These are phyloP conservation scores for Volucella zonaria DNA, from an alignment of 2,888 invertebrate genomes.

Conservation along the genomic window DNA sequence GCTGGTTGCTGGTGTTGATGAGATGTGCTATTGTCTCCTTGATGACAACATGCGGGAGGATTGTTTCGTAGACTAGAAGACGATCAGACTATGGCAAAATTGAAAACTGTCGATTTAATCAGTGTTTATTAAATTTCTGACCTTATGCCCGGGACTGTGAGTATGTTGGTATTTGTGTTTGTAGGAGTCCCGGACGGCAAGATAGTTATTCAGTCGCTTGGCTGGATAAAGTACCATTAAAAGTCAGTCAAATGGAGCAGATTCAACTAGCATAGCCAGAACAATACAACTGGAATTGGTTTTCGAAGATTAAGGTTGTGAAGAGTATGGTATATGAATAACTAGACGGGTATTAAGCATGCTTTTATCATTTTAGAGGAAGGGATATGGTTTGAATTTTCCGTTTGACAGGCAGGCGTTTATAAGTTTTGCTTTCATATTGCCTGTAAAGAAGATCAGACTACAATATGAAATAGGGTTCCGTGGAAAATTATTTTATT, in stretches of 20 bases:
- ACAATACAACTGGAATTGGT: neutral
- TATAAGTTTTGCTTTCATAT: too few species aligned
- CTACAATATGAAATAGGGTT: too few species aligned
- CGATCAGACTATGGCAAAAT: slow-evolving; percentile 33
- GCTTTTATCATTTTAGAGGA: too few species aligned
- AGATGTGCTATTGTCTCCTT: slow-evolving; percentile 33
- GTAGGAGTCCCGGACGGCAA: neutral
- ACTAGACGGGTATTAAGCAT: too few species aligned
- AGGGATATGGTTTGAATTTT: too few species aligned
- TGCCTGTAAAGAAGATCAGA: too few species aligned
- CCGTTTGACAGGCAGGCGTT: too few species aligned
- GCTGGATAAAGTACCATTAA: neutral
- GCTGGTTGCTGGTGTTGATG: slow-evolving; percentile 27
- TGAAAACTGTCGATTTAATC: slow-evolving; percentile 64
- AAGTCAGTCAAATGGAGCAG: slow-evolving; percentile 26
- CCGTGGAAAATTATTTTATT: too few species aligned
- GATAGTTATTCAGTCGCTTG: neutral
- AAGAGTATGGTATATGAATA: too few species aligned
- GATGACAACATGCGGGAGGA: slow-evolving; percentile 19
- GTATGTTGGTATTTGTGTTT: slow-evolving; percentile 24
- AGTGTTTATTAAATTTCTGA: slow-evolving; percentile 58
- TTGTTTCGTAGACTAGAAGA: slow-evolving; percentile 59
- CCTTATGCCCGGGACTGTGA: too few species aligned
- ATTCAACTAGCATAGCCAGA: neutral
- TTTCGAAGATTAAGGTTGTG: too few species aligned